Percentiles rank a stretch among this genome's conserved stretches.
phyloP scores from a whole-genome alignment of 2,888 invertebrate genomes.

The Eupithecia centaureata region DNA sequence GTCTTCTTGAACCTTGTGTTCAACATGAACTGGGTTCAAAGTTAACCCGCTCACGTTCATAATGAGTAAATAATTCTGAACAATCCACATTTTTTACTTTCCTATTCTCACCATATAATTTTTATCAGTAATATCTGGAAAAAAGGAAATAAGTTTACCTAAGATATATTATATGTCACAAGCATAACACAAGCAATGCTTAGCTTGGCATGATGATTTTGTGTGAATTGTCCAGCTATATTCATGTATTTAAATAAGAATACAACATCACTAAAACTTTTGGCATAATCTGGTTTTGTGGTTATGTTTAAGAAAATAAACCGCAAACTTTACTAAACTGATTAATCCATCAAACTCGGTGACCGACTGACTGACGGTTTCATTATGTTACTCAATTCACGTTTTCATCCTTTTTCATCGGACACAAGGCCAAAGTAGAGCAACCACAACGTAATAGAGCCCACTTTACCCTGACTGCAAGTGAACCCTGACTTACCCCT shows the following conservation, averaged over 20 bases:
- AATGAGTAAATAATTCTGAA: too few species aligned
- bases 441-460: background rate
- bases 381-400: background rate
- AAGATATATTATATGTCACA: too few species aligned
- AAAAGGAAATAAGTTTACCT: background rate
- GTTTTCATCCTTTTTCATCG: background rate
- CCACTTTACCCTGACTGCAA: conserved; percentile 2
- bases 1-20: background rate
- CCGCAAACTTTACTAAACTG: background rate
- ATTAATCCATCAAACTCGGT: background rate
- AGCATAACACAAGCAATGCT: too few species aligned
- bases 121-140: background rate
- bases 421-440: background rate
- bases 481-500: background rate
- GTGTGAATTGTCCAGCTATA: too few species aligned
- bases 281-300: background rate
- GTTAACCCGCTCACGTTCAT: background rate
- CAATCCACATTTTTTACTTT: too few species aligned
- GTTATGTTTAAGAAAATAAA: background rate
- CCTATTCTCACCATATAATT: too few species aligned
- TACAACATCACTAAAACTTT: background rate
- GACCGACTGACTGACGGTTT: background rate
- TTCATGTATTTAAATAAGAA: too few species aligned
- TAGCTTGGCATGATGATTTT: too few species aligned
- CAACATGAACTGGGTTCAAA: background rate